Conservation (phyloP, 1,140 invertebrate genomes). For the Trachymyrmex septentrionalis region DNA sequence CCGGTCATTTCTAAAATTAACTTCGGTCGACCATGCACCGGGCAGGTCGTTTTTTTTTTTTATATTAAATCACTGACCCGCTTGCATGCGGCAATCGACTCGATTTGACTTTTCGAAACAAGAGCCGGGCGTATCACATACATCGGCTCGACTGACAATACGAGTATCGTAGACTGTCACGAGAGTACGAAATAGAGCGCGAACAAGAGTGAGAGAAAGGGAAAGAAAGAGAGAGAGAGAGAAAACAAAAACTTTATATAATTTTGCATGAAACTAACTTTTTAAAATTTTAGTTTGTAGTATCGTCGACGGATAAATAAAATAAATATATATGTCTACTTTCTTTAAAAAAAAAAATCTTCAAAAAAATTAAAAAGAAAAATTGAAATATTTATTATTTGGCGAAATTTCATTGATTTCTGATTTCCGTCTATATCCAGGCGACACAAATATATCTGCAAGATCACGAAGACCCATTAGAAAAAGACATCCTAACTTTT, state of each 20-base stretch:
- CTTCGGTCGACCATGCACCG: conserved; percentile 29
- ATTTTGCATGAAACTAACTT: conserved; percentile 80
- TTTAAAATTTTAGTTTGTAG: conserved; percentile 83
- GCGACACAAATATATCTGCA: conserved; percentile 13
- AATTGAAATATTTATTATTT: conserved; percentile 10
- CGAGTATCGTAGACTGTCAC: conserved; percentile 48
- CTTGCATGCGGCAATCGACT: conserved; percentile 41
- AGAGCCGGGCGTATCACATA: conserved; percentile 50
- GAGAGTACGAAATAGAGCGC: conserved; percentile 65
- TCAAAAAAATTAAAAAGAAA: neutral
- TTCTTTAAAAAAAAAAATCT: conserved; percentile 51
- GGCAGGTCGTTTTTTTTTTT: conserved; percentile 5
- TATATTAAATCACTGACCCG: conserved; percentile 16
- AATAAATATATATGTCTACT: conserved; percentile 78
- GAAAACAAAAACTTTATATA: conserved; percentile 74
- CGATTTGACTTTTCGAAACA: conserved; percentile 39
- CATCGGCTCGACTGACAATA: conserved; percentile 63
- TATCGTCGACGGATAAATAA: conserved; percentile 79
- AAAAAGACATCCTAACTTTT: neutral
- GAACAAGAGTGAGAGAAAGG: conserved; percentile 53
- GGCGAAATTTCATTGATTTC: conserved; percentile 33
- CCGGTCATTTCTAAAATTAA: conserved; percentile 41
- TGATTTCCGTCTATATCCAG: conserved; percentile 50
- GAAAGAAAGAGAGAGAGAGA: conserved; percentile 73
- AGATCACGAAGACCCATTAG: neutral